These are phyloP conservation scores for Taurulus bubalis DNA, from an alignment of 2,113 vertebrate genomes.

Conservation along the genomic window DNA sequence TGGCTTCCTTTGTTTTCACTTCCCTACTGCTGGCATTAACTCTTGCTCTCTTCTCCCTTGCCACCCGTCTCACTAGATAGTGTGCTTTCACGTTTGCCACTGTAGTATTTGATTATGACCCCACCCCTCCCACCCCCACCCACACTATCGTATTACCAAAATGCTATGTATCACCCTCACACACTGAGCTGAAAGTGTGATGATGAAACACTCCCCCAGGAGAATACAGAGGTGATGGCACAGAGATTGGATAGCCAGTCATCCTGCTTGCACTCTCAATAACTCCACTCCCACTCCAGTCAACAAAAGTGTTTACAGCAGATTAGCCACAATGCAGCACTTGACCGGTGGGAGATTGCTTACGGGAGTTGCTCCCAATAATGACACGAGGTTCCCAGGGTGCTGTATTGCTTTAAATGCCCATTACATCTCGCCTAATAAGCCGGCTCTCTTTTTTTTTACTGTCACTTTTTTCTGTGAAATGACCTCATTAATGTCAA, in stretches of 20 bases:
- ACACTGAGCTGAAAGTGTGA: conserved; percentile 23
- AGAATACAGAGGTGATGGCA: conserved; percentile 42
- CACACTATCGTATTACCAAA: conserved; percentile 37
- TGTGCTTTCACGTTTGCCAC: conserved; percentile 20
- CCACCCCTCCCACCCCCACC: neutral
- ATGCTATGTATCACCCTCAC: conserved; percentile 30
- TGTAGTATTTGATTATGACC: conserved; percentile 25
- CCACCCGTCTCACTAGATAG: conserved; percentile 30
- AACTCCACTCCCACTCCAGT: conserved; percentile 37
- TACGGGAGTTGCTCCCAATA: conserved; percentile 46
- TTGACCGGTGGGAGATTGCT: conserved; percentile 56
- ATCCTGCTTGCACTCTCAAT: conserved; percentile 43
- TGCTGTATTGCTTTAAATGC: conserved; percentile 39
- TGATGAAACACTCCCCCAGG: conserved; percentile 10
- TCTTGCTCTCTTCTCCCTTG: conserved; percentile 9
- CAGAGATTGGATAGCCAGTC: conserved; percentile 50
- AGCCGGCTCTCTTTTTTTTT: conserved; percentile 8
- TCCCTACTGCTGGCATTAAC: neutral
- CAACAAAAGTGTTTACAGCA: conserved; percentile 56
- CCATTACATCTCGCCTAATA: conserved; percentile 53
- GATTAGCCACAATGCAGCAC: conserved; percentile 55
- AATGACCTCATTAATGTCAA: conserved; percentile 29
- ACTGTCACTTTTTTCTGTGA: conserved; percentile 6
- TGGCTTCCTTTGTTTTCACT: conserved; percentile 3
- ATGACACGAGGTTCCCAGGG: conserved; percentile 51